Evolutionary conservation across 1,140 invertebrate species (phyloP).

Genomic region (Branchinecta lynchi): DNA sequence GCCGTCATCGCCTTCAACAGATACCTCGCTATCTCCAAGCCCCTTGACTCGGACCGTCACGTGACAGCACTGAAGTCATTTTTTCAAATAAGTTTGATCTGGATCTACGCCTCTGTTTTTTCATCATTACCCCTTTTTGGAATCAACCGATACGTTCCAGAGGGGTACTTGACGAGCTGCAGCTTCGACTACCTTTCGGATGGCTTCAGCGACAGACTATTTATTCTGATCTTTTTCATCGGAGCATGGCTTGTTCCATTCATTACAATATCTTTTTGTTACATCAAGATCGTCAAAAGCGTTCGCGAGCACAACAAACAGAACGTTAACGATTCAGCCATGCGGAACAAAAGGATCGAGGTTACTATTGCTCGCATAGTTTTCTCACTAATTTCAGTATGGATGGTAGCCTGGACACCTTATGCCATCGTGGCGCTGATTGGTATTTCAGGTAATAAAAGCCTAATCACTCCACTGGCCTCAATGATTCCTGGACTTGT

Average conservation of each 20-base stretch:
- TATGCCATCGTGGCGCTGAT: slow-evolving; percentile 53
- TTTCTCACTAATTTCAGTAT: slow-evolving; percentile 46
- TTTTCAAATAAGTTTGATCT: slow-evolving; percentile 44
- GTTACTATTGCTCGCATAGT: slow-evolving; percentile 47
- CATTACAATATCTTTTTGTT: slow-evolving; percentile 49
- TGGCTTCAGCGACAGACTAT: slow-evolving; percentile 25
- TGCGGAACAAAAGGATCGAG: slow-evolving; percentile 37
- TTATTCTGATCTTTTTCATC: slow-evolving; percentile 47
- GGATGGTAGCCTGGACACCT: slow-evolving; percentile 58
- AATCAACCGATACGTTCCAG: slow-evolving; percentile 53
- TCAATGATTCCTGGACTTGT: slow-evolving; percentile 60
- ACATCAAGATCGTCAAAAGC: slow-evolving; percentile 46
- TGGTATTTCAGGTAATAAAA: slow-evolving; percentile 42
- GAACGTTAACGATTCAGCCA: background rate
- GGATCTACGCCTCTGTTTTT: slow-evolving; percentile 53
- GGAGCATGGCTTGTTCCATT: slow-evolving; percentile 52
- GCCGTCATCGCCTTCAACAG: slow-evolving; percentile 51
- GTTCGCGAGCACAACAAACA: slow-evolving; percentile 33
- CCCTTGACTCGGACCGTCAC: slow-evolving; percentile 42
- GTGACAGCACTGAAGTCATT: slow-evolving; percentile 44
- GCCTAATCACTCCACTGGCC: slow-evolving; percentile 40
- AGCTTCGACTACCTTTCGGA: slow-evolving; percentile 56
- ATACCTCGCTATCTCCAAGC: slow-evolving; percentile 52
- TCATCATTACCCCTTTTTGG: slow-evolving; percentile 49
- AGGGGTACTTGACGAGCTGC: slow-evolving; percentile 60